Percentiles rank a stretch among this genome's conserved stretches.
Evolutionary conservation across 53 echinoderm and acorn worm genomes (phyloP).

Genomic region (Holothuria scabra): DNA sequence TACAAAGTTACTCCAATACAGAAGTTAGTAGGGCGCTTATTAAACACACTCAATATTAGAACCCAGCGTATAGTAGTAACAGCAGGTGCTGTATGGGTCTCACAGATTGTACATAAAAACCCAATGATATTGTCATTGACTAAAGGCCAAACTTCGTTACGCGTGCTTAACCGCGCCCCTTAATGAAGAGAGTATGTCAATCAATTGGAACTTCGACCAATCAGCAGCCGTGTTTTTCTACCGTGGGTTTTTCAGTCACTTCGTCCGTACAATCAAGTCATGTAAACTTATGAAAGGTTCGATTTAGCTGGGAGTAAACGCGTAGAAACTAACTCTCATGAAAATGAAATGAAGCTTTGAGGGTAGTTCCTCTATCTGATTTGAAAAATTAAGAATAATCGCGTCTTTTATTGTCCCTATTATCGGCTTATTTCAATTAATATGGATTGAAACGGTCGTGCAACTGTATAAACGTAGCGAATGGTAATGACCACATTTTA

Average conservation of each 20-base stretch:
- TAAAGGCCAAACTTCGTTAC: conserved; percentile 48
- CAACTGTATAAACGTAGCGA: too few relatives aligned
- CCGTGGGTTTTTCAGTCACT: conserved; percentile 9
- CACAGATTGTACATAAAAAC: conserved; percentile 29
- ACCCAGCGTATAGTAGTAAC: background rate
- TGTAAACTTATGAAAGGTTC: too few relatives aligned
- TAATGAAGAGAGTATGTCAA: conserved; percentile 33
- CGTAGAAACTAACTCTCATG: conserved; percentile 8
- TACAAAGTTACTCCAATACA: conserved; percentile 41
- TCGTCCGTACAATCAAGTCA: too few relatives aligned
- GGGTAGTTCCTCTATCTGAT: too few relatives aligned
- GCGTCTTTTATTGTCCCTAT: too few relatives aligned
- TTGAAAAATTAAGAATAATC: too few relatives aligned
- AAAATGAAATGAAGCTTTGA: conserved; percentile 26
- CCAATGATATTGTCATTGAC: conserved; percentile 46
- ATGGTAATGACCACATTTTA: too few relatives aligned
- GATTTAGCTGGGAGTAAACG: too few relatives aligned
- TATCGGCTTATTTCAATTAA: too few relatives aligned
- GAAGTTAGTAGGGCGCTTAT: conserved; percentile 27
- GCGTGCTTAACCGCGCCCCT: conserved; percentile 50
- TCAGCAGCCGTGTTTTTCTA: background rate
- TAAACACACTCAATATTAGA: conserved; percentile 2
- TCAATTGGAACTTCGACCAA: conserved; percentile 40
- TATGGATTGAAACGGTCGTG: too few relatives aligned
- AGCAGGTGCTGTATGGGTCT: conserved; percentile 31